Conservation (phyloP, 1,140 invertebrate genomes). For the Argopecten irradians region DNA sequence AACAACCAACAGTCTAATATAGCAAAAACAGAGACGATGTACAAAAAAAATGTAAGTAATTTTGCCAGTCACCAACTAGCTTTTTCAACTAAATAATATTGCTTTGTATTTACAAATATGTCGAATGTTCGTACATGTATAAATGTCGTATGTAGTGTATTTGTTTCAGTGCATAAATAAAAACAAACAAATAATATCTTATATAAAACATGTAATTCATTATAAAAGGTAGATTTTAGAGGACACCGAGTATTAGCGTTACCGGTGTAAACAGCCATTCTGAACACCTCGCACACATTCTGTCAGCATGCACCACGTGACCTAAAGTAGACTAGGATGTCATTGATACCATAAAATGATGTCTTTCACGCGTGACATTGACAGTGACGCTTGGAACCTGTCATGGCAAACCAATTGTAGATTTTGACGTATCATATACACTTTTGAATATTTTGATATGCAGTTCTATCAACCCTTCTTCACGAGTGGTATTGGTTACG, state of each 20-base stretch:
- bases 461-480: too few species aligned
- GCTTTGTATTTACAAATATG: too few species aligned
- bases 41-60: too few species aligned
- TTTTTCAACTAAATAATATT: too few species aligned
- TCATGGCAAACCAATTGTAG: neutral
- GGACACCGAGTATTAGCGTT: neutral
- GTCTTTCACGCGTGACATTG: neutral
- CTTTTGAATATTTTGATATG: too few species aligned
- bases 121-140: too few species aligned
- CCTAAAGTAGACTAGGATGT: neutral
- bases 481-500: too few species aligned
- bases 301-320: neutral
- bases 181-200: neutral
- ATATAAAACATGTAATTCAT: constrained; percentile 6
- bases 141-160: neutral
- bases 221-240: constrained; percentile 19
- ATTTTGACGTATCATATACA: neutral
- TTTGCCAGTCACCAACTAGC: too few species aligned
- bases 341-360: neutral
- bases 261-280: constrained; percentile 15
- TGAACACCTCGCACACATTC: neutral
- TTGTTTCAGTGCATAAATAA: neutral
- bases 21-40: too few species aligned
- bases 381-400: neutral
- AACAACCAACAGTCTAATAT: too few species aligned